A percentile compares a stretch with the other conserved stretches of the same genome.
These are phyloP conservation scores for Dinocampus coccinellae DNA, from an alignment of 2,888 invertebrate species.

Conservation along the genomic window DNA sequence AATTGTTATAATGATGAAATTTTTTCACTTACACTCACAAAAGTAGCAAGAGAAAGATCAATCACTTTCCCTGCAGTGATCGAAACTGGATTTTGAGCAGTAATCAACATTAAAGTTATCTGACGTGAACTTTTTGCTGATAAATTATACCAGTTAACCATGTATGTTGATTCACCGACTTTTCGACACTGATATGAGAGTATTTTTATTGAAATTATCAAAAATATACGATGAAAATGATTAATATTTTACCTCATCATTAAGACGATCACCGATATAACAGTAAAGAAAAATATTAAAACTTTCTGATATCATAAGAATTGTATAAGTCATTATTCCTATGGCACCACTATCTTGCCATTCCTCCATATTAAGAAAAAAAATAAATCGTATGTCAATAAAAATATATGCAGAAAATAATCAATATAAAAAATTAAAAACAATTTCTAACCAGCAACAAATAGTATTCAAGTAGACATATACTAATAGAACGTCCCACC, in stretches of 20 bases:
- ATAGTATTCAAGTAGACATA: conserved; percentile 50
- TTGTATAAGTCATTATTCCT: conserved; percentile 36
- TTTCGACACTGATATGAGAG: conserved; percentile 43
- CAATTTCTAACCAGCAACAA: conserved; percentile 43
- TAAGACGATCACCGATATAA: conserved; percentile 57
- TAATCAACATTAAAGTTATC: conserved; percentile 50
- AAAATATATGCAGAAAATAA: neutral
- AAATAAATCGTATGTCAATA: neutral
- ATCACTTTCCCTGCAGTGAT: conserved; percentile 55
- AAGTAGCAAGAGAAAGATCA: conserved; percentile 52
- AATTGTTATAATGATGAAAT: neutral
- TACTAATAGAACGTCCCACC: conserved; percentile 45
- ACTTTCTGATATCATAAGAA: conserved; percentile 36
- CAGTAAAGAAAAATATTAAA: conserved; percentile 57
- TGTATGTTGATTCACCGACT: conserved; percentile 50
- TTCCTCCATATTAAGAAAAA: conserved; percentile 31
- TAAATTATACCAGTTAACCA: conserved; percentile 54
- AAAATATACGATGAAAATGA: neutral
- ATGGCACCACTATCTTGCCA: conserved; percentile 39
- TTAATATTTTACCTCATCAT: conserved; percentile 52
- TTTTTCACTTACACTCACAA: conserved; percentile 52
- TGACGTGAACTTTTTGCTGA: conserved; percentile 42
- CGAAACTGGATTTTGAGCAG: conserved; percentile 47
- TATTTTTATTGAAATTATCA: neutral
- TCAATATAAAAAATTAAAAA: conserved; percentile 1